Evolutionary conservation across 2,797 vertebrate species (phyloP).

Genomic region (Typhlichthys eigenmanni): DNA sequence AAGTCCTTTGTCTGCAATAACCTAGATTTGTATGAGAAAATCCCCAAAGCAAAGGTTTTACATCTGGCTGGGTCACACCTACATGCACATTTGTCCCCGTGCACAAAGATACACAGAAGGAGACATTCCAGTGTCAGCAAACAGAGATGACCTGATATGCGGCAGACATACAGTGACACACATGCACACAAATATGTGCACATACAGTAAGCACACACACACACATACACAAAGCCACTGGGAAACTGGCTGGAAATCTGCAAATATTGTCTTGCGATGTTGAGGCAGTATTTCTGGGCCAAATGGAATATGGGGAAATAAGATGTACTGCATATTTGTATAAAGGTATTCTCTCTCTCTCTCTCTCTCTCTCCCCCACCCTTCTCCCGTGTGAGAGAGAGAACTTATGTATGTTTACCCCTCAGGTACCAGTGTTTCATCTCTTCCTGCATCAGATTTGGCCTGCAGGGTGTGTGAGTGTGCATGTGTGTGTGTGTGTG

Average conservation of each 20-base stretch:
- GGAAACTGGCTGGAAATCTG: slow-evolving; percentile 59
- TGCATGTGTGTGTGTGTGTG: slow-evolving; percentile 20
- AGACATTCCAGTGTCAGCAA: slow-evolving; percentile 16
- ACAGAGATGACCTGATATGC: neutral
- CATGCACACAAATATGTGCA: slow-evolving; percentile 13
- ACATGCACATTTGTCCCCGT: neutral
- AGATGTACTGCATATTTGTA: no score
- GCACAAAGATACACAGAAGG: slow-evolving; percentile 16
- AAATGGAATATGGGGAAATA: slow-evolving; percentile 6
- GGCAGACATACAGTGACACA: neutral
- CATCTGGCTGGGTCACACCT: neutral
- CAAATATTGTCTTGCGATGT: slow-evolving; percentile 62
- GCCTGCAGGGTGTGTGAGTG: slow-evolving; percentile 55
- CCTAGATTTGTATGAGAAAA: neutral
- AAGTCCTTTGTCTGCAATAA: neutral
- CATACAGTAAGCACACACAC: slow-evolving; percentile 12
- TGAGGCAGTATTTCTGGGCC: slow-evolving; percentile 43
- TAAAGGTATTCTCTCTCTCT: no score
- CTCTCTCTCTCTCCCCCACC: no score
- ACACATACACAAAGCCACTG: slow-evolving; percentile 37
- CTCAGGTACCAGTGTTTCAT: slow-evolving; percentile 73
- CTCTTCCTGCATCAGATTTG: slow-evolving; percentile 71
- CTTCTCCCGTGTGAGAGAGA: neutral
- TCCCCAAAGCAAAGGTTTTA: neutral
- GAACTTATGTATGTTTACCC: slow-evolving; percentile 73